Evolutionary conservation across 2,113 vertebrate genomes (phyloP).

Genomic region (Trichomycterus rosablanca): DNA sequence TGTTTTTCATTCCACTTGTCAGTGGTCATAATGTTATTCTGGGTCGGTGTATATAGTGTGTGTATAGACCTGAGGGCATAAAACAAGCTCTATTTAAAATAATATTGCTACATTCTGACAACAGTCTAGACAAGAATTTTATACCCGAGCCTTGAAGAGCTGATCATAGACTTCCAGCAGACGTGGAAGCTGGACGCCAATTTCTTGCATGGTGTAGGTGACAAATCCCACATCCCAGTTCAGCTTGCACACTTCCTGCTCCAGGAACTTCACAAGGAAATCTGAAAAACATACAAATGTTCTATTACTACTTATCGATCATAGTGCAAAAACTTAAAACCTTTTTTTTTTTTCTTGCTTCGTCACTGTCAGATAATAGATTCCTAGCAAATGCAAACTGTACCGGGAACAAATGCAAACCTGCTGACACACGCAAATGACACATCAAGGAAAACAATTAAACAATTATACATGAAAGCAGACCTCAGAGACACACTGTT

Average conservation of each 20-base stretch:
- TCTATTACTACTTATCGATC: too few species aligned
- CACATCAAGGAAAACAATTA: slow-evolving; percentile 19
- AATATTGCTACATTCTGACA: too few species aligned
- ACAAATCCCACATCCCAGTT: slow-evolving; percentile 93
- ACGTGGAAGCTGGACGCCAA: slow-evolving; percentile 80
- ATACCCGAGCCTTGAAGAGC: slow-evolving; percentile 90
- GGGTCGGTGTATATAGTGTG: too few species aligned
- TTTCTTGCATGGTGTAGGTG: slow-evolving; percentile 89
- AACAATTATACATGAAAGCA: slow-evolving; percentile 21
- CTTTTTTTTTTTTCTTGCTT: too few species aligned
- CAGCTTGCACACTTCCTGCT: slow-evolving; percentile 87
- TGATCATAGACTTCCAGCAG: slow-evolving; percentile 94
- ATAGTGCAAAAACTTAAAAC: too few species aligned
- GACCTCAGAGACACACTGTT: slow-evolving; percentile 2
- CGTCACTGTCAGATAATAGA: background rate
- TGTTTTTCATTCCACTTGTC: too few species aligned
- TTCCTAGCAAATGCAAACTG: too few species aligned
- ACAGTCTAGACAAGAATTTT: too few species aligned
- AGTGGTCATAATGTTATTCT: too few species aligned
- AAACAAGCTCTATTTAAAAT: too few species aligned
- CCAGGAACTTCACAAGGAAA: slow-evolving; percentile 88
- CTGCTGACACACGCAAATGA: slow-evolving; percentile 43
- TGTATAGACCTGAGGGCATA: too few species aligned
- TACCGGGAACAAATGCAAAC: slow-evolving; percentile 15
- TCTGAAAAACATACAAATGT: slow-evolving; percentile 66